These are phyloP conservation scores for Drosophila sulfurigaster DNA, from an alignment of 1,140 invertebrate species.

Conservation along the genomic window DNA sequence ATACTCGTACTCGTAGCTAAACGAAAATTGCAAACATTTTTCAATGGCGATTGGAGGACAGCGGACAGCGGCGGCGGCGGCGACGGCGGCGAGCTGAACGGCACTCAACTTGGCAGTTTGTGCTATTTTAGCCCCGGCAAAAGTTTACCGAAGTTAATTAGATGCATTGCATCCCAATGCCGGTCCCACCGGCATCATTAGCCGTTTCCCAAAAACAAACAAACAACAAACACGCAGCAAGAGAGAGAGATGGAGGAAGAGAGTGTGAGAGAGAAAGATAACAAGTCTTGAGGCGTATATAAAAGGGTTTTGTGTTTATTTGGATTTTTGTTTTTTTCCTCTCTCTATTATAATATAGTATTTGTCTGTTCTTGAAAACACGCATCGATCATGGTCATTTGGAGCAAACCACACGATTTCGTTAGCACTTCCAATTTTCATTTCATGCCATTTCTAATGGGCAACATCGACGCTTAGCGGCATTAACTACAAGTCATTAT, in stretches of 20 bases:
- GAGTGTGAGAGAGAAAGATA: not conserved
- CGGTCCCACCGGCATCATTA: conserved; percentile 70
- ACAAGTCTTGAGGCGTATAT: conserved; percentile 29
- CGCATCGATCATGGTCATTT: conserved; percentile 39
- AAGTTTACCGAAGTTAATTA: conserved; percentile 64
- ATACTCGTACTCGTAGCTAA: conserved; percentile 17
- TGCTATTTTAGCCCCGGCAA: not conserved
- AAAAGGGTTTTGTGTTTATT: conserved; percentile 29
- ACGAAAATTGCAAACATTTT: conserved; percentile 46
- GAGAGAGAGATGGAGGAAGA: not conserved
- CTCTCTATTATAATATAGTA: not conserved
- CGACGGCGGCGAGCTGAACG: not conserved
- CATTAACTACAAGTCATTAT: conserved; percentile 81
- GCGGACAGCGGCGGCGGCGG: not conserved
- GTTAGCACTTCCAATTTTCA: not conserved
- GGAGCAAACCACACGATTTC: not conserved
- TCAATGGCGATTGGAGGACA: conserved; percentile 22
- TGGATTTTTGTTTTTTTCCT: conserved; percentile 26
- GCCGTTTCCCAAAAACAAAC: conserved; percentile 16
- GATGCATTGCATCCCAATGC: conserved; percentile 59
- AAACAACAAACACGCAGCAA: not conserved
- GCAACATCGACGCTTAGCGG: conserved; percentile 54
- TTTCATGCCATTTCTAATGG: conserved; percentile 20
- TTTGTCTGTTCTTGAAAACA: not conserved
- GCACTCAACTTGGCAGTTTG: conserved; percentile 20